Evolutionary conservation across 2,113 vertebrate species (phyloP), one percentile per base, ranked within the genome.

Genomic region (Malaclemys terrapin): DNA sequence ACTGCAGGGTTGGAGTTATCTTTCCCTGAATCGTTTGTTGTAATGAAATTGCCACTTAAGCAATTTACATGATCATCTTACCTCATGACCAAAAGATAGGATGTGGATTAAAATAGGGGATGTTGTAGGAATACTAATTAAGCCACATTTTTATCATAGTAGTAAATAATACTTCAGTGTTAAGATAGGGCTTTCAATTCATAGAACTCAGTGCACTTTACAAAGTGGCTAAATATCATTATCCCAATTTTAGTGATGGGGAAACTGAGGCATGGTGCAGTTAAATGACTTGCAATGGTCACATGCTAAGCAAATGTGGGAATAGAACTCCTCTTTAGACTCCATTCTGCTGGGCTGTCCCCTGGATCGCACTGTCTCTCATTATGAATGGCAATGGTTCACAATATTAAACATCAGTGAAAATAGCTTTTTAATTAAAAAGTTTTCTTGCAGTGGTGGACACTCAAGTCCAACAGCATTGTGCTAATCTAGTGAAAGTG

Each of bases 281-380:
- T 62, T 6, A 69, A 31, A 5, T 53, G 52, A 65, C 25, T 12
- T 24, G 56, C 76, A 35, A 6, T 24, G 38, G 45, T 35, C 78
- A 92, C 89, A 31, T 45, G 38, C 88, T 54, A 3, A 53, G 72
- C 42, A 88, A 96, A 92, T 10, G 7, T 45, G 65, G 92, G 31
- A 59, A 29, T 1, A 80, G 38, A 89, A 88, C 76, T 10, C 56
- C 42, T 57, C 27, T 53, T 53, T 53, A 8, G 42, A 52, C 24
- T 20, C 20, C 24, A 82, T 6, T 22, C 8, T 81, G 91, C 45
- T 94, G 12, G 25, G 8, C 24, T 0, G 0, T 38, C 27, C 42
- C 53, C 19, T 85, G 16, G 31, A 69, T 69, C 35, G 19, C 8
- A n/a, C 35, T 38, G 3, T 20, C 8, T 69, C 17, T 35, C 17